phyloP scores from a whole-genome alignment of 1,140 invertebrate genomes.

The Drosophila lacertosa region DNA sequence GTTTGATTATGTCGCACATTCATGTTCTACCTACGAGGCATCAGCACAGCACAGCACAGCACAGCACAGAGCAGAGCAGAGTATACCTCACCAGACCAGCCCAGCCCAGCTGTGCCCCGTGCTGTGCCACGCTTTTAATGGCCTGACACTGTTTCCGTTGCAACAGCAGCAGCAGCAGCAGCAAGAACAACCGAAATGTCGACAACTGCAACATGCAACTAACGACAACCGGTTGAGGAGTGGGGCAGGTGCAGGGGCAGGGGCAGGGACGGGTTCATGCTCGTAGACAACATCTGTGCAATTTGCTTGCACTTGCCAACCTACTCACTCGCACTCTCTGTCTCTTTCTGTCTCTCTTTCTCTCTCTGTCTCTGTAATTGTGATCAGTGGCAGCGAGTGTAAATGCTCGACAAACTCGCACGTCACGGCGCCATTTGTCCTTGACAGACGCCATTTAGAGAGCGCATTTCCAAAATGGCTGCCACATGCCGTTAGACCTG shows the following conservation, averaged over 20 bases:
- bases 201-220: slow-evolving; percentile 70
- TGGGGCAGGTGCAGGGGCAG: not conserved
- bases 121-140: slow-evolving; percentile 61
- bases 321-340: slow-evolving; percentile 23
- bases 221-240: slow-evolving; percentile 53
- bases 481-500: slow-evolving; percentile 55
- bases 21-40: slow-evolving; percentile 58
- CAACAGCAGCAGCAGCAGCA: slow-evolving; percentile 42
- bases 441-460: slow-evolving; percentile 78
- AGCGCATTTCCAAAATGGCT: slow-evolving; percentile 67
- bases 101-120: slow-evolving; percentile 9
- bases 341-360: slow-evolving; percentile 12
- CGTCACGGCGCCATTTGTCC: slow-evolving; percentile 67
- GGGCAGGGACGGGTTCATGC: not conserved
- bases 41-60: no score
- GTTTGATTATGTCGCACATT: slow-evolving; percentile 72
- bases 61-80: no score
- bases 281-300: slow-evolving; percentile 62
- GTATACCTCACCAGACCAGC: no score
- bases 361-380: slow-evolving; percentile 56
- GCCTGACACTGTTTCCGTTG: slow-evolving; percentile 77
- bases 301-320: slow-evolving; percentile 69
- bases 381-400: slow-evolving; percentile 67
- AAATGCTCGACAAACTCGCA: slow-evolving; percentile 71
- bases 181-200: slow-evolving; percentile 34